Evolutionary conservation across 2,797 vertebrate species (phyloP).

Genomic region (Enteromius radiatus): DNA sequence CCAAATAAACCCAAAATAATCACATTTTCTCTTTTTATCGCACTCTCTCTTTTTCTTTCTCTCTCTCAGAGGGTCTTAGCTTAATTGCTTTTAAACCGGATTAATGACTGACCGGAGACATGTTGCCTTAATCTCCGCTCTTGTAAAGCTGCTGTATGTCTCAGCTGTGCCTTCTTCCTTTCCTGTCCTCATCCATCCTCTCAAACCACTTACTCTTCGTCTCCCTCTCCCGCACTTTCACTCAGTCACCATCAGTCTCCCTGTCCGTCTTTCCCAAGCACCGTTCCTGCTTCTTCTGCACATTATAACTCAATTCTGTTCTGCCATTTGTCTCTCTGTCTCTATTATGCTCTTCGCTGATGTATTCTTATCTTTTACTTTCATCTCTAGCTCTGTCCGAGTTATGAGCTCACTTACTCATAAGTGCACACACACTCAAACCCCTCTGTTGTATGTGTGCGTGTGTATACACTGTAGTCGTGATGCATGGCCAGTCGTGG

Average conservation of each 20-base stretch:
- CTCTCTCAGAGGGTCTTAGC: conserved; percentile 72
- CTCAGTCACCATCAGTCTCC: conserved; percentile 61
- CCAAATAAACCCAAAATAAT: conserved; percentile 29
- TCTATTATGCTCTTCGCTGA: conserved; percentile 16
- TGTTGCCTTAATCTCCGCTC: conserved; percentile 81
- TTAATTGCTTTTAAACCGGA: conserved; percentile 85
- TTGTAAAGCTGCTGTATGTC: conserved; percentile 72
- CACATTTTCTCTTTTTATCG: conserved; percentile 65
- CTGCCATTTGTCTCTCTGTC: conserved; percentile 3
- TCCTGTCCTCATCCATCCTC: conserved; percentile 72
- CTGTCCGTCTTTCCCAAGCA: conserved; percentile 52
- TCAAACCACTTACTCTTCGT: conserved; percentile 59
- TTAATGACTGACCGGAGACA: conserved; percentile 83
- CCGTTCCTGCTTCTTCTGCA: conserved; percentile 19
- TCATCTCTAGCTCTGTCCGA: conserved; percentile 49
- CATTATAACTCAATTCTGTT: conserved; percentile 34
- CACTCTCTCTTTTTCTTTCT: conserved; percentile 67
- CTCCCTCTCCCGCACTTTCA: conserved; percentile 50
- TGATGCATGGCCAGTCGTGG: conserved; percentile 61
- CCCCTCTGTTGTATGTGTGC: conserved; percentile 26
- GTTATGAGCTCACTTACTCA: conserved; percentile 51
- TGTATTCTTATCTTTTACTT: conserved; percentile 35
- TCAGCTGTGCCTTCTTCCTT: conserved; percentile 33
- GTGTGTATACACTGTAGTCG: conserved; percentile 58
- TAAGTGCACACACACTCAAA: conserved; percentile 23